Evolutionary conservation across 92 coral and sea anemone genomes (phyloP), one percentile per base, ranked within the genome.

Genomic region (Bergia puertoricense): DNA sequence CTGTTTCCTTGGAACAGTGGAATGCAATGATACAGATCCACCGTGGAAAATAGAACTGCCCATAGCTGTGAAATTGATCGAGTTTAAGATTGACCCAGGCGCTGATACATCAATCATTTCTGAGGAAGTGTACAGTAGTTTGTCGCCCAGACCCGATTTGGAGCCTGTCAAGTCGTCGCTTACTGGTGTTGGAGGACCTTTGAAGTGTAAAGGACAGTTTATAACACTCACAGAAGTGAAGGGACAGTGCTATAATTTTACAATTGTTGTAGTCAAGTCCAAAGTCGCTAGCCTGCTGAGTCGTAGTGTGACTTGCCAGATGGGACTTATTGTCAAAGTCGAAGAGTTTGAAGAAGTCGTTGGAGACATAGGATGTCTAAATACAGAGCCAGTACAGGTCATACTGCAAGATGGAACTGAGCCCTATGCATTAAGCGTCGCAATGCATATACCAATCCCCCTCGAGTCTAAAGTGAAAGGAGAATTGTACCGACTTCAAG

Each of bases 261-360:
- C 48, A 59, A 81, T 57, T 7, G 74, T 54, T 41, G 50, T 75
- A 5, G 79, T 75, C 79, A 75, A 43, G 7, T 38, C 40, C 4
- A 8, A 43, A 9, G 79, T 75, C 5, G 79, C 43, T 23, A 56
- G 36, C 37, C 23, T 81, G 73, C 46, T 57, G 74, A 81, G 85
- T 57, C 48, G 85, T 5, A 56, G 74, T 67, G 75, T 81, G 73
- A 44, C 85, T 3, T 59, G 22, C 75, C 74, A 57, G 10, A 81
- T 81, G 72, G 74, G 85, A 57, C 45, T 59, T 41, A 51, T 57
- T 38, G 30, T 81, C 9, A 57, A 81, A 30, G 73, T 81, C 37
- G 74, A 81, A 37, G 85, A 57, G 85, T 81, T 81, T 81, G 74
- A 81, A 43, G 85, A 56, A 67, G 85, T 81, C 23, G 44, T 81